Base-by-base conservation (phyloP, 1,140 invertebrate species). In the Hylaeus volcanicus region DNA sequence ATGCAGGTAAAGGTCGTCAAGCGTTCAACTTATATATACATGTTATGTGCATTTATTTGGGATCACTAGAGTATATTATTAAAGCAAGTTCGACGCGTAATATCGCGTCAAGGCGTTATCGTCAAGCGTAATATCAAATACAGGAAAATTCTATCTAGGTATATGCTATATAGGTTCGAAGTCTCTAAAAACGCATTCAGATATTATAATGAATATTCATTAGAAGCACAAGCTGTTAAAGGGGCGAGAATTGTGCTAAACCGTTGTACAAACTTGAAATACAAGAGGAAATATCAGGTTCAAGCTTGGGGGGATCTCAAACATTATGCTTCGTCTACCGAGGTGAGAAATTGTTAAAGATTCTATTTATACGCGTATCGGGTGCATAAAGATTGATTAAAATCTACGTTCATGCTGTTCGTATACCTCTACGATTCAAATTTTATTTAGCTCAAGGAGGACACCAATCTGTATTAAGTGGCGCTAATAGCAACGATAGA, bases 1-100 rank as follows among this genome's bases (percentile, higher is more conserved):
- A 82, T 70, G 80, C 84, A 65, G 74, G 61, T 48, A 83, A 86
- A 82, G 65, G 74, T 78, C 64, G 74, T 77, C 61, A 81, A 81
- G 79, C 74, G 58, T 78, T 76, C 8, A 11, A 80, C 55, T 69
- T 53, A 66, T 43, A 66, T 43, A 56, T 37, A 81, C 39, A 9
- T 76, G 48, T 63, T 60, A 48, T 37, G 15, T 69, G 73, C 41
- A 73, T 55, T 64, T n/a, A 26, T 56, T 63, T 5, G 15, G 4
- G 43, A 5, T 5, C 14, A 56, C 41, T 55, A 11, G 6, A 39
- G 8, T 65, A 9, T 75, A 41, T 37, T 68, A 58, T 55, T 45
- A n/a, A 69, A 53, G 53, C 73, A 64, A 64, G 71, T 43, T 78
- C 26, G 5, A 14, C 3, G 41, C 5, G 5, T 48, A 48, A 48